Evolutionary conservation across 2,888 invertebrate genomes (phyloP).

Genomic region (Watsonalla binaria): DNA sequence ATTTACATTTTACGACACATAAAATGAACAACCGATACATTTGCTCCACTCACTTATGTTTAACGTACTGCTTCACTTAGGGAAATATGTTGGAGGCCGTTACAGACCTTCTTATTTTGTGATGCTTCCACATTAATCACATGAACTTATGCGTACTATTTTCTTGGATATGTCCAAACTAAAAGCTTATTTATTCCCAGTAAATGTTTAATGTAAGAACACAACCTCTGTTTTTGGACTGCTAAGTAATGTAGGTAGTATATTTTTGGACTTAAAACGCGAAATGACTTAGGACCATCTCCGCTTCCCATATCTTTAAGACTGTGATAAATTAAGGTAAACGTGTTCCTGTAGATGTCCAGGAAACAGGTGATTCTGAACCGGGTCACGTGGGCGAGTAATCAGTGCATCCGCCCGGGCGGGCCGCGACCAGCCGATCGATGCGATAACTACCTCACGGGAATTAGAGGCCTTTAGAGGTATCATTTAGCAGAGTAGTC

Average conservation of each 20-base stretch:
- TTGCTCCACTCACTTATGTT: not conserved
- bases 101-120: not conserved
- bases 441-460: not conserved
- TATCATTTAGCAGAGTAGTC: not conserved
- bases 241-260: too few species aligned
- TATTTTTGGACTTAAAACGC: too few species aligned
- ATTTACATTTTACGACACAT: slow-evolving; percentile 1
- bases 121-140: too few species aligned
- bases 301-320: not conserved
- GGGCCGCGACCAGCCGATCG: not conserved
- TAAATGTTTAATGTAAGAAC: too few species aligned
- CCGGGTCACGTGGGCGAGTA: not conserved
- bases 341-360: not conserved
- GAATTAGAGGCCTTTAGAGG: not conserved
- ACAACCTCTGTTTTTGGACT: too few species aligned
- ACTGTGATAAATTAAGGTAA: not conserved
- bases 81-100: not conserved
- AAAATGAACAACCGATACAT: not conserved
- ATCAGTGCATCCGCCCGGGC: not conserved
- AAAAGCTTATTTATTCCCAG: too few species aligned
- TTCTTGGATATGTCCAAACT: too few species aligned
- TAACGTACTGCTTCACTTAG: not conserved
- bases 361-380: not conserved
- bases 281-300: too few species aligned
- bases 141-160: too few species aligned